Evolutionary conservation across 2,113 vertebrate genomes (phyloP).

Genomic region (Corythaixoides concolor): DNA sequence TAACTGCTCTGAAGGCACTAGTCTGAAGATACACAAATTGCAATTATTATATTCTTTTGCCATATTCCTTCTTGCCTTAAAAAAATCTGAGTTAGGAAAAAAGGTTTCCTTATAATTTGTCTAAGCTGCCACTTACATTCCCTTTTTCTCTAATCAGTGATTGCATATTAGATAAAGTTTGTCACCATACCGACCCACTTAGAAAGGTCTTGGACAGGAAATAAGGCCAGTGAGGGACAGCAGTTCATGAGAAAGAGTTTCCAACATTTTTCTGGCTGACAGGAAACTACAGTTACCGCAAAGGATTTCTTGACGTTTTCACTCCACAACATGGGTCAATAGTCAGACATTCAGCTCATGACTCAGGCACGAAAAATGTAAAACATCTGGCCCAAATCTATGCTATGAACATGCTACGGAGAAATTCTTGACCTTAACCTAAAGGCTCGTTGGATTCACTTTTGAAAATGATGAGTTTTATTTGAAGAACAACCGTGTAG

Average conservation of each 20-base stretch:
- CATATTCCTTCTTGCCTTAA: background rate
- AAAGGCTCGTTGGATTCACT: background rate
- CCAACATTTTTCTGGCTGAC: conserved; percentile 48
- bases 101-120: background rate
- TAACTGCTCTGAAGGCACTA: background rate
- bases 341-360: background rate
- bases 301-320: conserved; percentile 18
- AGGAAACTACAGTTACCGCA: conserved; percentile 30
- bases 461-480: background rate
- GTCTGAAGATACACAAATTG: background rate
- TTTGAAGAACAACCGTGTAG: background rate
- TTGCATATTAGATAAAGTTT: background rate
- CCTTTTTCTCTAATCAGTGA: background rate
- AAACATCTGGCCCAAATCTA: conserved; percentile 43
- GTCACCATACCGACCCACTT: background rate
- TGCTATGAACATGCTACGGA: background rate
- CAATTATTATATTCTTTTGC: background rate
- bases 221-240: background rate
- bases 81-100: background rate
- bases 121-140: background rate
- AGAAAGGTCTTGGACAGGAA: conserved; percentile 23
- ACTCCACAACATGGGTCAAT: background rate
- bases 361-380: conserved; percentile 45
- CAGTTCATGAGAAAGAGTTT: conserved; percentile 44
- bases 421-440: background rate